Conservation (phyloP, 2,797 vertebrate species). For the Platalea minor region DNA sequence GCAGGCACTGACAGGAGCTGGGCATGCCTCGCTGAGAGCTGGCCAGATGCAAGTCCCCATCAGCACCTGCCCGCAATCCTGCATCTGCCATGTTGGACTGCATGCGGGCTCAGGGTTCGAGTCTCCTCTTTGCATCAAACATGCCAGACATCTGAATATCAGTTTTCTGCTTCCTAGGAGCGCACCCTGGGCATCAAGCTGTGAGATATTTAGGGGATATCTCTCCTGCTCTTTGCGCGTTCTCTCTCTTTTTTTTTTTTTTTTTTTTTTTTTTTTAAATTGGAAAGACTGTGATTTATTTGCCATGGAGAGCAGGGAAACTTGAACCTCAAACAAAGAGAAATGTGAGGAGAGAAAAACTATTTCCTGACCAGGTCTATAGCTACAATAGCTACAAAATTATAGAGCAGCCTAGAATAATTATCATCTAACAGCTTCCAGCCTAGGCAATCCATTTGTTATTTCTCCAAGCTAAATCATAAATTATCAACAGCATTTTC, state of each 20-base stretch:
- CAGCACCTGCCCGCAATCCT: not conserved
- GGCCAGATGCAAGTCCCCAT: not conserved
- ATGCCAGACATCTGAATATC: not conserved
- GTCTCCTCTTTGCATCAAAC: not conserved
- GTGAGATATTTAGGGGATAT: not conserved
- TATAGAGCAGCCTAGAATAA: not conserved
- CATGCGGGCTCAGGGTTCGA: not conserved
- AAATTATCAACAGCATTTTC: constrained; percentile 2
- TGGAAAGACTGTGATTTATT: not conserved
- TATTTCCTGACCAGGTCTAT: not conserved
- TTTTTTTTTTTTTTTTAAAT: too few relatives aligned
- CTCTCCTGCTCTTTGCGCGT: not conserved
- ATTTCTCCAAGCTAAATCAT: not conserved
- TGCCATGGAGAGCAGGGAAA: not conserved
- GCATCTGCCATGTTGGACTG: not conserved
- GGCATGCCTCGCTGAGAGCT: not conserved
- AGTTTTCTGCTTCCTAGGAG: not conserved
- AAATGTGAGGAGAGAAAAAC: not conserved
- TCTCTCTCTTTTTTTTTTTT: rapidly evolving
- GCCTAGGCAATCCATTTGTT: not conserved
- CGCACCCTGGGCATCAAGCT: not conserved
- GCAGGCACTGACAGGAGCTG: not conserved
- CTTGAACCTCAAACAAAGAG: not conserved
- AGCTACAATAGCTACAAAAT: not conserved
- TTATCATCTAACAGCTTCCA: constrained; percentile 5